Evolutionary conservation across 1,140 invertebrate species (phyloP), one percentile per base, ranked within the genome.

Genomic region (Fopius arisanus): DNA sequence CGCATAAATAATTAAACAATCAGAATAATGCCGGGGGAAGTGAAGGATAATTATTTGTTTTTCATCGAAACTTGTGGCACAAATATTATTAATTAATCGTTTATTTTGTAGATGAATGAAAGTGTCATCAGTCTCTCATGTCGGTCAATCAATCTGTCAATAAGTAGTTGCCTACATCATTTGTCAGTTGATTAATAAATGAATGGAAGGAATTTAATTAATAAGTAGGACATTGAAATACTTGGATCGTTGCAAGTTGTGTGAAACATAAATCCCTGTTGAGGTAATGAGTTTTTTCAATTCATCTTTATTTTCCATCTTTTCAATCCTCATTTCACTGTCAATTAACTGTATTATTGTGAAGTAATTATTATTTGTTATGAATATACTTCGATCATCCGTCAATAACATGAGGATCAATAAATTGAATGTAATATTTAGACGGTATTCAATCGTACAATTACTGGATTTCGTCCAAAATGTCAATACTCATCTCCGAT

Each of bases 111-210:
- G 54, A 59, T 21, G 3, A 59, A 28, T 59, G 23, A 59, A 59
- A 26, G 54, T 26, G 23, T 59, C n/a, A 48, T 48, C 43, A 48
- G 14, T 48, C 43, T 48, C 43, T 48, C n/a, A 48, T 48, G 43
- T 14, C 43, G 43, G 43, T 48, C 43, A 48, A 48, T 48, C 43
- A 28, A 59, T 26, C 54, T 59, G 54, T 59, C 54, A 59, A 59
- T 59, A 59, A 59, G 54, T 26, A 59, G 19, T 59, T 59, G 54
- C 54, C 54, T 59, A 59, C 54, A 59, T 51, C 43, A 51, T 59
- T 14, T 28, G 54, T 59, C 21, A 59, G 54, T 59, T 59, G 54
- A 19, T 26, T 59, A 59, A 6, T 26, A 59, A 59, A 51, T 51
- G 43, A 51, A 16, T 51, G 7, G 43, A 51, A 21, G n/a, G 1